Percentiles rank a stretch among this genome's conserved stretches.
Evolutionary conservation across 2,113 vertebrate species (phyloP).

Genomic region (Xiphophorus hellerii): DNA sequence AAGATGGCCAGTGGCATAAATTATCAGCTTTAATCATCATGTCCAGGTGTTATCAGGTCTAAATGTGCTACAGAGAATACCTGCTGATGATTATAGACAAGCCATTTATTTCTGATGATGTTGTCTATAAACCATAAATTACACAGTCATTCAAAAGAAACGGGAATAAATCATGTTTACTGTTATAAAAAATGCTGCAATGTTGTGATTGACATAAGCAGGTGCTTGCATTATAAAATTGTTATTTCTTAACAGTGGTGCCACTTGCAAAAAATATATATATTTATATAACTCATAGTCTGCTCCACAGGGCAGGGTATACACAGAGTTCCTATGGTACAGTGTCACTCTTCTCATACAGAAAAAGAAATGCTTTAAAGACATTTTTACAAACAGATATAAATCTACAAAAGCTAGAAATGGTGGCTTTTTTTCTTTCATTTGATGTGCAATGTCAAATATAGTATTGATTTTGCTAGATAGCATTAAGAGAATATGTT

Average conservation of each 20-base stretch:
- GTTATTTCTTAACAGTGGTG: constrained; percentile 73
- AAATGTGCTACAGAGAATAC: constrained; percentile 28
- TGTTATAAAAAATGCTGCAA: constrained; percentile 48
- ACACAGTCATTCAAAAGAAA: constrained; percentile 36
- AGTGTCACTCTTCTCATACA: constrained; percentile 82
- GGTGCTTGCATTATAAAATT: constrained; percentile 55
- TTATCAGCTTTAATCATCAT: constrained; percentile 29
- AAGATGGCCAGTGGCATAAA: constrained; percentile 43
- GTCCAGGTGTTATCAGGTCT: constrained; percentile 35
- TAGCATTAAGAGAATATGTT: constrained; percentile 75
- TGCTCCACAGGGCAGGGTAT: constrained; percentile 86
- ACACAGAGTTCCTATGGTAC: constrained; percentile 82
- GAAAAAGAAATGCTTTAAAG: constrained; percentile 75
- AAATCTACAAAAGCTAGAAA: constrained; percentile 79
- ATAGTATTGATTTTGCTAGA: constrained; percentile 77
- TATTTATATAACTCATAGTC: constrained; percentile 74
- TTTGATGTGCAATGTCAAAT: constrained; percentile 69
- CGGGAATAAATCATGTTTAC: constrained; percentile 40
- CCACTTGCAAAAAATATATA: constrained; percentile 73
- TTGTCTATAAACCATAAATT: constrained; percentile 56
- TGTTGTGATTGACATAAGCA: constrained; percentile 48
- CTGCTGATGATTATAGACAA: constrained; percentile 39
- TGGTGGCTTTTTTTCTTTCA: constrained; percentile 58
- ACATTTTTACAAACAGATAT: constrained; percentile 79
- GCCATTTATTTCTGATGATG: constrained; percentile 24